These are phyloP conservation scores for Trichogramma dendrolimi DNA, from an alignment of 2,888 invertebrate species.

Conservation along the genomic window DNA sequence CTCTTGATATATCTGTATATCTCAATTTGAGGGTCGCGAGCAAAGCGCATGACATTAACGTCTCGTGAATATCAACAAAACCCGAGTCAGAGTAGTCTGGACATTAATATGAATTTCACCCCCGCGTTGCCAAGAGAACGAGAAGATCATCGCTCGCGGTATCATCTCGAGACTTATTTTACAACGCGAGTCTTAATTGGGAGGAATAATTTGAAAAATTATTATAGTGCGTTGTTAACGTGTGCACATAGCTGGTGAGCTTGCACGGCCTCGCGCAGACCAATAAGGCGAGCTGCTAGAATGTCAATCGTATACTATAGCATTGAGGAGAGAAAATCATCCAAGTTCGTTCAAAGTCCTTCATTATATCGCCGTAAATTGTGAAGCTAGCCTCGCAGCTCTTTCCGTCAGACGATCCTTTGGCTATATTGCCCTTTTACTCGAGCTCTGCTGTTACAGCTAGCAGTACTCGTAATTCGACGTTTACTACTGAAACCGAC, in stretches of 20 bases:
- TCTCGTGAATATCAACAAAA: slow-evolving; percentile 22
- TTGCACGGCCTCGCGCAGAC: slow-evolving; percentile 6
- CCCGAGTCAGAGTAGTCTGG: too few species aligned
- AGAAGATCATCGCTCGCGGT: too few species aligned
- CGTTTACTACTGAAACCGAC: slow-evolving; percentile 23
- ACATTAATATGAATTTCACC: slow-evolving; percentile 19
- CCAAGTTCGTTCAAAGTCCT: slow-evolving; percentile 24
- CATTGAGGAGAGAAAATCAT: slow-evolving; percentile 2
- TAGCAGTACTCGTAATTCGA: slow-evolving; percentile 6
- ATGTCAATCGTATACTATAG: slow-evolving; percentile 41
- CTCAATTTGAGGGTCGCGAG: too few species aligned
- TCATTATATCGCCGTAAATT: slow-evolving; percentile 42
- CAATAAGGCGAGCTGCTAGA: slow-evolving; percentile 34
- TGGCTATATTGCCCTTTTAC: too few species aligned
- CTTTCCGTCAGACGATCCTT: too few species aligned
- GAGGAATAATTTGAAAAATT: slow-evolving; percentile 50
- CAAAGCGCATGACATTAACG: too few species aligned
- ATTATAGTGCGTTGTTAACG: slow-evolving; percentile 27
- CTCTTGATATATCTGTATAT: too few species aligned
- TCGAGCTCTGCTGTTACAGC: not conserved
- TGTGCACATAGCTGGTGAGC: too few species aligned
- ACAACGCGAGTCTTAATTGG: slow-evolving; percentile 38
- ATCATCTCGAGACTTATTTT: slow-evolving; percentile 27
- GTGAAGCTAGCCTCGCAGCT: slow-evolving; percentile 1
- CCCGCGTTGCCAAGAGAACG: too few species aligned